Evolutionary conservation across 1,140 invertebrate genomes (phyloP), one percentile per base, ranked within the genome.

Genomic region (Reticulitermes speratus): DNA sequence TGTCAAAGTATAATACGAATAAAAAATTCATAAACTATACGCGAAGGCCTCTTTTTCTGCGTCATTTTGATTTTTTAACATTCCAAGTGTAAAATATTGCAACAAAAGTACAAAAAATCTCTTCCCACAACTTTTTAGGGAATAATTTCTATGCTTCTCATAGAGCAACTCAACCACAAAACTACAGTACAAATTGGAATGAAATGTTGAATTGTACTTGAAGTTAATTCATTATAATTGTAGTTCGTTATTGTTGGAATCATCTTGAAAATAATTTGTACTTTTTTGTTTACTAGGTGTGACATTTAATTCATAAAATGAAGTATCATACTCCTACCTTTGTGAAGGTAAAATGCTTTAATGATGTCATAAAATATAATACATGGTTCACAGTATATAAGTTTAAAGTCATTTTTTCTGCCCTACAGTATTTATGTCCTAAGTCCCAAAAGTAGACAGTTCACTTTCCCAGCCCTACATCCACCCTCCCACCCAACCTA

Each of bases 81-180:
- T 85, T 85, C 85, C 85, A 81, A 84, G 23, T 85, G 75, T 45
- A 44, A 38, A 44, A 45, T 7, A 81, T 75, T 75, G 65, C 65
- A 59, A 84, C 48, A 84, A 84, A 59, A 85, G 85, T 85, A 86
- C 86, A 65, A 83, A 84, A 44, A 84, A 84, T 84, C 30, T 84
- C 83, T 84, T 84, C 83, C 83, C 8, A 52, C n/a, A 59, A 59
- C 25, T 7, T 84, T 84, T 52, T 84, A 52, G 30, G n/a, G 45
- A 84, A 84, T 84, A 7, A 11, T 52, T 84, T 45, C 30, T 21
- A 84, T 84, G 44, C n/a, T 84, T 55, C 19, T 55, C 52, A 55
- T 52, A 84, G 83, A 48, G 83, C 83, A 84, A 52, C 83, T 30
- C 25, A 45, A 45, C 59, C 45, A 45, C 44, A 52, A 52, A 52